Evolutionary conservation across 2,797 vertebrate species (phyloP).

Genomic region (Oryzias dopingdopingensis): DNA sequence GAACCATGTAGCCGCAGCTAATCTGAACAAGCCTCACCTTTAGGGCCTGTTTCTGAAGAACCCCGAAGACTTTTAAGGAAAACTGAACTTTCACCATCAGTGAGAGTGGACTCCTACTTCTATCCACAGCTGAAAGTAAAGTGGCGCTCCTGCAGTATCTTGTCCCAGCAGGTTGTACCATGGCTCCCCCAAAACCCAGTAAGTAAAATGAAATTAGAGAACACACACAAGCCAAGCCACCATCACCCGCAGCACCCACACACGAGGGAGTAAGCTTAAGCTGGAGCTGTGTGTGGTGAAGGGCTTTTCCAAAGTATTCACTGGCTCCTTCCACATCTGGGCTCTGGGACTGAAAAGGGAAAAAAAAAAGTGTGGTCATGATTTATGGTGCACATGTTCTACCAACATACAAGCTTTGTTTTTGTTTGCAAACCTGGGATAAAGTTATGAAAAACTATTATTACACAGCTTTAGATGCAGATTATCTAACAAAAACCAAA

Average conservation of each 20-base stretch:
- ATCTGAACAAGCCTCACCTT: no score
- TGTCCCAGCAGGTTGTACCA: constrained; percentile 54
- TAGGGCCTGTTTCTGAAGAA: no score
- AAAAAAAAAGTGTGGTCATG: not conserved
- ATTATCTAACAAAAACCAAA: no score
- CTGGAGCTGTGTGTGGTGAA: constrained; percentile 9
- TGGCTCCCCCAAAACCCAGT: constrained; percentile 56
- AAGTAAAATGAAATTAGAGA: constrained; percentile 65
- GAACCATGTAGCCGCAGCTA: not conserved
- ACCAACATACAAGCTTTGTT: no score
- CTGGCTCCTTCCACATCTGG: not conserved
- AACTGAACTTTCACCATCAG: constrained; percentile 15
- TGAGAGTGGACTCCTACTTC: constrained; percentile 22
- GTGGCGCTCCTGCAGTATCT: constrained; percentile 9
- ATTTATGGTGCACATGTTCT: not conserved
- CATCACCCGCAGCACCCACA: constrained; percentile 12
- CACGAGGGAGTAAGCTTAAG: not conserved
- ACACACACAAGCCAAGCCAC: constrained; percentile 34
- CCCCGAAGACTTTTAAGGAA: constrained; percentile 16
- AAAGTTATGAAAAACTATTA: no score
- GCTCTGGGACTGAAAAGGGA: no score
- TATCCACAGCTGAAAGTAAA: constrained; percentile 49
- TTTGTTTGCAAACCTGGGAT: no score
- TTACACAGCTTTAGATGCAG: no score
- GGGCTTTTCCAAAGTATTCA: not conserved